Base-by-base conservation (phyloP, 2,113 vertebrate genomes). In the Cavia porcellus region DNA sequence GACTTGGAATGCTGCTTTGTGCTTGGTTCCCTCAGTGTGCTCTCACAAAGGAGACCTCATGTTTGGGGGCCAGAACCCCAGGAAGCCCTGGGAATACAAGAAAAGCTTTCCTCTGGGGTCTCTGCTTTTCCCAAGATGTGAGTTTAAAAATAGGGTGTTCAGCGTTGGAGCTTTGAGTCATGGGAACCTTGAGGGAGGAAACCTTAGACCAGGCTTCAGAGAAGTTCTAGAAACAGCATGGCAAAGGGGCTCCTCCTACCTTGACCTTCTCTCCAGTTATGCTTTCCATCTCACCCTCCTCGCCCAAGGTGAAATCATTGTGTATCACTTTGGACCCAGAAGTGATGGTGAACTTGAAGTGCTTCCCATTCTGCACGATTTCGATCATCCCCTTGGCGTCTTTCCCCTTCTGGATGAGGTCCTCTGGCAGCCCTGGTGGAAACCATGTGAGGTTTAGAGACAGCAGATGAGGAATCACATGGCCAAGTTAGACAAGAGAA, bases 261-360 rank as follows among this genome's bases (percentile, higher is more conserved):
- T 99, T 99, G 93, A 98, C 32, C 95, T 99, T 99, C 82, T 99
- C 99, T 82, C 99, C 99, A 0, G 97, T 98, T n/a, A 98, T 9
- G 0, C 97, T 52, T 74, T 99, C 98, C 0, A 99, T 2, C 15
- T 99, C 99, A 0, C 98, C 64, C 97, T 99, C 99, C 96, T 99
- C 97, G 0, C 99, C 99, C 0, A 99, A 9, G 15, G 98, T 99
- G 98, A 99, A 99, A 59, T 98, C 72, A 75, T 42, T 42, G 38
- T 22, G 22, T 0, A 99, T 0, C 52, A 99, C 99, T 92, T 99
- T 99, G 47, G 98, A 0, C 10, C 99, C 99, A 0, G 98, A 98
- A 5, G 99, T 99, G 81, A 99, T 61, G 0, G 97, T 99, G 75
- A 99, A 0, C 86, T 99, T 99, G 97, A 99, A 99, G 66, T 98